Evolutionary conservation across 1,140 invertebrate genomes (phyloP).

Genomic region (Cydia splendana): DNA sequence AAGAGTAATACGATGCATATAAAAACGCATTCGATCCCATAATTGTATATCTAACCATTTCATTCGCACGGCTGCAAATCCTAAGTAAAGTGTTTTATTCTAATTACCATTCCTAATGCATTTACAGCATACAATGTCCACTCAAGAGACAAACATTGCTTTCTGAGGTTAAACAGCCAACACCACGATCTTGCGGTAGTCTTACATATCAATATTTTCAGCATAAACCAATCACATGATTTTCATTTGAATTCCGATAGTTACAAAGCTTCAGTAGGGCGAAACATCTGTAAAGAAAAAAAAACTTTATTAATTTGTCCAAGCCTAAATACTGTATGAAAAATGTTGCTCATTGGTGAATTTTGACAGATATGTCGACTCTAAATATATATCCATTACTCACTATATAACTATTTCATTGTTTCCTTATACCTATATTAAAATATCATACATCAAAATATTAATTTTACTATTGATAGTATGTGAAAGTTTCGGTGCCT

Average conservation of each 20-base stretch:
- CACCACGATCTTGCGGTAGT: background rate
- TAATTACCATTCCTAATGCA: constrained; percentile 6
- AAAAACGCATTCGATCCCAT: constrained; percentile 8
- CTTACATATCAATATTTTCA: background rate
- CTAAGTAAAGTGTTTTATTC: background rate
- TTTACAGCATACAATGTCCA: background rate
- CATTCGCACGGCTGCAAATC: constrained; percentile 3
- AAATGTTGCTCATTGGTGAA: no score
- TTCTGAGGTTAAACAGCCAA: background rate
- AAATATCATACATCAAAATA: no score
- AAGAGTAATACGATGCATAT: constrained; percentile 7
- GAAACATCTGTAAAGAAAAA: constrained; percentile 50
- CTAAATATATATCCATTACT: no score
- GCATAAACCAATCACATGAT: constrained; percentile 39
- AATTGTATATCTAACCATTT: constrained; percentile 5
- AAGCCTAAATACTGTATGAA: background rate
- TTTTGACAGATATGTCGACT: no score
- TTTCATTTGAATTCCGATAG: constrained; percentile 25
- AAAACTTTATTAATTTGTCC: background rate
- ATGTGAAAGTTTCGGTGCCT: no score
- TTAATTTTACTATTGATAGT: no score
- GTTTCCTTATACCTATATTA: no score
- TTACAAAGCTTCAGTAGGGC: constrained; percentile 45
- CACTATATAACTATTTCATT: no score
- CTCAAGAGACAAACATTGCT: background rate